Evolutionary conservation across 2,113 vertebrate genomes (phyloP), one percentile per base, ranked within the genome.

Genomic region (Meriones unguiculatus): DNA sequence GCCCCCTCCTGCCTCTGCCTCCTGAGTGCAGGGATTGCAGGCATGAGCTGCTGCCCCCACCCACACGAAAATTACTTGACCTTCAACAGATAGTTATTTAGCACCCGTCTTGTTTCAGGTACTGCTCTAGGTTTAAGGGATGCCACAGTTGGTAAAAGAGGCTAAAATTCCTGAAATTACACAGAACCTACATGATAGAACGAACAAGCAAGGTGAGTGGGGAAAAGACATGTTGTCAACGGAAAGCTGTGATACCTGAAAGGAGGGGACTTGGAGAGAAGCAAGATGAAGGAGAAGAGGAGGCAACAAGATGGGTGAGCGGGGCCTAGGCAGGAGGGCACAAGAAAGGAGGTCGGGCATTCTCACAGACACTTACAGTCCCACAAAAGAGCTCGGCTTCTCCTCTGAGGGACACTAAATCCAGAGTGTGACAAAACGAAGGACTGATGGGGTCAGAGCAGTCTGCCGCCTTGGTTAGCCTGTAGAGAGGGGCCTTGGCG

Each of bases 351-450:
- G 87, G 35, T 3, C 2, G 70, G 59, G 82, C 54, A 24, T 25
- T 67, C 80, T 1, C 0, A 10, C 1, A 69, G 46, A 73, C 18
- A 13, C 15, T 20, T 7, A 0, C 0, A 9, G 35, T 14, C 69
- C 87, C 41, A 11, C 0, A 14, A 14, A 92, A 46, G 64, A 73
- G 38, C 38, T 28, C 28, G 80, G 65, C 22, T 88, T 73, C 89
- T 89, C 22, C 70, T 85, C n/a, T 5, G 11, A 54, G 92, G 35
- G 65, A 86, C 65, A 85, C n/a, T 15, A 25, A 81, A 50, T 46
- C 59, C 46, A 18, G 22, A 57, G 30, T 4, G 54, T 28, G 57
- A 41, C 4, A 25, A 59, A 54, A 59, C 24, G n/a, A 14, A 35
- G 73, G 14, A 25, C 15, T 67, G 73, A 24, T 35, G 32, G n/a